Percentiles rank a stretch among this genome's conserved stretches.
Conservation (phyloP, 2,888 invertebrate genomes). For the Rhogogaster chlorosoma region DNA sequence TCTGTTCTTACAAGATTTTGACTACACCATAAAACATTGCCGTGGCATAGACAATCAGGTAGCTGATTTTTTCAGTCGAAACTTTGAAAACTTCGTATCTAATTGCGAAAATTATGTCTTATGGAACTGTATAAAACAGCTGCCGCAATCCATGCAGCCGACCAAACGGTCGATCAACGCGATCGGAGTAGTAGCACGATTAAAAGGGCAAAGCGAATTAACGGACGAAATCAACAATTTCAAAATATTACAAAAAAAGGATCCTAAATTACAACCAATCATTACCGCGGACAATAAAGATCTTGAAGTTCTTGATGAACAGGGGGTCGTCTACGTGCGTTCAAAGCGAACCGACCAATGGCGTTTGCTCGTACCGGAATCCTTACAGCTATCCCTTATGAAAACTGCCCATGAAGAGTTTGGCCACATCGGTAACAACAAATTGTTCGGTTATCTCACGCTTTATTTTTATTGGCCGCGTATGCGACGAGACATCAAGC, state of each 20-base stretch:
- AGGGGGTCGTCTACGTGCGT: too few relatives aligned
- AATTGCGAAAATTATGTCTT: not conserved
- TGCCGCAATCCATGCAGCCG: too few relatives aligned
- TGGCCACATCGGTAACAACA: constrained; percentile 55
- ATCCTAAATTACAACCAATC: too few relatives aligned
- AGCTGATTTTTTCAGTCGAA: constrained; percentile 55
- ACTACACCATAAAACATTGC: constrained; percentile 53
- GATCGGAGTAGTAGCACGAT: too few relatives aligned
- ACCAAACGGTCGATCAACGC: too few relatives aligned
- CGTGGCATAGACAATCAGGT: constrained; percentile 53
- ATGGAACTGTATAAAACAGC: not conserved
- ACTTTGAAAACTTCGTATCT: constrained; percentile 48
- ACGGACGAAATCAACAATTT: too few relatives aligned
- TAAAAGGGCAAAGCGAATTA: too few relatives aligned
- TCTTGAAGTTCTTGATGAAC: too few relatives aligned
- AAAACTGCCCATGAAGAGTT: constrained; percentile 43
- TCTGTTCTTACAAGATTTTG: constrained; percentile 52
- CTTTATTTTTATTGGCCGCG: constrained; percentile 55
- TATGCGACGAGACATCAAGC: constrained; percentile 54
- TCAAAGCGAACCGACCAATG: too few relatives aligned
- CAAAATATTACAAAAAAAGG: too few relatives aligned
- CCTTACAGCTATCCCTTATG: not conserved
- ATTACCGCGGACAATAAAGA: too few relatives aligned
- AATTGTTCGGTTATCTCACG: constrained; percentile 53
- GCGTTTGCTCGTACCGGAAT: too few relatives aligned